Base-by-base conservation (phyloP, 2,113 vertebrate species). In the Malurus melanocephalus region DNA sequence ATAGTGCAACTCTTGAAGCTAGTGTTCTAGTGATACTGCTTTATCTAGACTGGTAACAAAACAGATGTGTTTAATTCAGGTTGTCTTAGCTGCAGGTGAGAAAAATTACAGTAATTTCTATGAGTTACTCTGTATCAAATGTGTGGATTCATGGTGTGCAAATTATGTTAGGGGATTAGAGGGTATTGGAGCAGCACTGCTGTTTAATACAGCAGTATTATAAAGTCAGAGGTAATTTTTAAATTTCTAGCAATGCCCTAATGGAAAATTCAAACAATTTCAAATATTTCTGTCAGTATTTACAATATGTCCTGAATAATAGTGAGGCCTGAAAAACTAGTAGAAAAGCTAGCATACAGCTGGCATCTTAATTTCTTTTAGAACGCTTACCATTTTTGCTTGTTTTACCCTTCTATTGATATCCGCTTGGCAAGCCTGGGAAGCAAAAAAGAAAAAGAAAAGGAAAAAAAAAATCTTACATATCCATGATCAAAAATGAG, bases 401-500 rank as follows among this genome's bases (percentile, higher is more conserved):
- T 96, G 95, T 96, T 96, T 97, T 95, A 90, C 81, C 62, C 75
- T 92, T 96, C 90, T 95, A 89, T 93, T 97, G 96, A 95, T 97
- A 97, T 76, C 94, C 49, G 88, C 94, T 97, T 96, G 95, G 94
- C 95, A 97, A 97, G 95, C 94, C 95, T 96, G 83, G 94, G 94
- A 96, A 97, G 94, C 28, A 83, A 74, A 95, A 92, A 92, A 86
- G 40, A 18, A 62, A 45, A 38, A 85, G 38, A 38, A 38, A 38
- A 38, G 38, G 38, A 42, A 55, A 27, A 8, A 51, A 85, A 96
- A 95, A 96, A 94, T 96, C 96, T 97, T 97, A 98, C 97, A 97
- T 97, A 97, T 97, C 97, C 97, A 97, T 98, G 98, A 98, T 98
- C 98, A 98, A 98, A 98, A 98, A 97, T 97, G 96, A 96, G 93